Evolutionary conservation across 1,140 invertebrate genomes (phyloP).

Genomic region (Lepidurus apus): DNA sequence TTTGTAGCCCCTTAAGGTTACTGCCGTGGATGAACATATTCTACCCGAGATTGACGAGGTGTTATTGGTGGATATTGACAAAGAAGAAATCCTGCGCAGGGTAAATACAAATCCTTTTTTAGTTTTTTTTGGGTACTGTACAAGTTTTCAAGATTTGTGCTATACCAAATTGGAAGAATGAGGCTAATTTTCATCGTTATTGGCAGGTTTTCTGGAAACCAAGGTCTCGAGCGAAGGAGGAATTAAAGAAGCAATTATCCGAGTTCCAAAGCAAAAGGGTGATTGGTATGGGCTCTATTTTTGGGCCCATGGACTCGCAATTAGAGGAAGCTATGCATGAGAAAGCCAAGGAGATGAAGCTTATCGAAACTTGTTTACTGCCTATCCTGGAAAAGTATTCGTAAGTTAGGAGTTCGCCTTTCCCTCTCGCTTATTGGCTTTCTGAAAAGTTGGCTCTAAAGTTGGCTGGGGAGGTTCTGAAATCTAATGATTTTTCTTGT

Average conservation of each 20-base stretch:
- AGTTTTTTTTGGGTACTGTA: slow-evolving; percentile 20
- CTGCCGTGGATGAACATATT: slow-evolving; percentile 76
- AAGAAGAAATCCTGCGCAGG: slow-evolving; percentile 79
- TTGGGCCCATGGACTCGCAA: slow-evolving; percentile 76
- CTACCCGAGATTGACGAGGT: slow-evolving; percentile 82
- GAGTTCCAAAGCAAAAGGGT: slow-evolving; percentile 87
- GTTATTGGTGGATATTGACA: slow-evolving; percentile 70
- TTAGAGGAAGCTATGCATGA: slow-evolving; percentile 74
- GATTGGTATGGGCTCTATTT: slow-evolving; percentile 81
- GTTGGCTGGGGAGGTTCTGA: neutral
- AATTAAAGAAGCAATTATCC: slow-evolving; percentile 74
- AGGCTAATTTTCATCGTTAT: slow-evolving; percentile 32
- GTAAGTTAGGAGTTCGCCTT: slow-evolving; percentile 50
- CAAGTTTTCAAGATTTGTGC: neutral
- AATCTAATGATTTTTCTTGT: neutral
- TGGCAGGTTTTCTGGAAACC: slow-evolving; percentile 74
- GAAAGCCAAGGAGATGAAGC: slow-evolving; percentile 68
- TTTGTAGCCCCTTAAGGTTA: slow-evolving; percentile 71
- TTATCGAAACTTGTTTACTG: slow-evolving; percentile 65
- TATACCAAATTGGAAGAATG: slow-evolving; percentile 29
- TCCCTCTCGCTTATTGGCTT: slow-evolving; percentile 27
- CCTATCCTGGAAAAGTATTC: slow-evolving; percentile 64
- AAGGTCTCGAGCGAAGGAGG: slow-evolving; percentile 72
- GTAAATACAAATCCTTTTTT: slow-evolving; percentile 45
- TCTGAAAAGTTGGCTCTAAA: neutral